These are phyloP conservation scores for Coelopa pilipes DNA, from an alignment of 2,888 invertebrate species.

Conservation along the genomic window DNA sequence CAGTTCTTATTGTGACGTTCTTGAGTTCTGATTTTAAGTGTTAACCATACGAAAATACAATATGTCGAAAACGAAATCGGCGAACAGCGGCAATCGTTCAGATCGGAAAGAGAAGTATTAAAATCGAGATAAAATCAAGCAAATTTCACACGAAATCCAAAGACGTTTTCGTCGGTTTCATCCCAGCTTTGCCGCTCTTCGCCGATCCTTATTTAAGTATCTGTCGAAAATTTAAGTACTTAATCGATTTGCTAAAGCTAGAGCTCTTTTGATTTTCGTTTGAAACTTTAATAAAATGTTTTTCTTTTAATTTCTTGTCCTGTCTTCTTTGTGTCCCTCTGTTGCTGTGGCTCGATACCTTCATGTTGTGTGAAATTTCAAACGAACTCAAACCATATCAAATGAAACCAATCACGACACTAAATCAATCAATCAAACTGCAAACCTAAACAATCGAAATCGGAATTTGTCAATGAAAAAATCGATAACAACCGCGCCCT, in stretches of 20 bases:
- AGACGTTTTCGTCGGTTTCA: background rate
- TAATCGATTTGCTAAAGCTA: conserved; percentile 6
- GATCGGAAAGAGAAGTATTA: background rate
- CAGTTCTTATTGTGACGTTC: background rate
- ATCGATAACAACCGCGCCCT: conserved; percentile 34
- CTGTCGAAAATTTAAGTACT: background rate
- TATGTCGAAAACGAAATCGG: background rate
- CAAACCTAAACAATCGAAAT: conserved; percentile 43
- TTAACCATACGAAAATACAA: background rate
- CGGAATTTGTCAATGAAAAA: conserved; percentile 37
- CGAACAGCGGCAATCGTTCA: background rate
- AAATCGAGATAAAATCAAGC: background rate
- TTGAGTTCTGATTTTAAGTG: conserved; percentile 9
- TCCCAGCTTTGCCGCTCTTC: background rate
- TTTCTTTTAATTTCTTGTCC: conserved; percentile 67
- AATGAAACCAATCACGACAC: conserved; percentile 42
- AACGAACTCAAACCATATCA: conserved; percentile 34
- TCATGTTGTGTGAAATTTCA: conserved; percentile 63
- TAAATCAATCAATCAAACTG: conserved; percentile 40
- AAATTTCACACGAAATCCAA: no score
- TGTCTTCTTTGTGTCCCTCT: conserved; percentile 67
- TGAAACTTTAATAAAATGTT: conserved; percentile 42
- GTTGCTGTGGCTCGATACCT: conserved; percentile 67
- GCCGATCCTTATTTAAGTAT: background rate
- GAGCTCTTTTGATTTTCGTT: conserved; percentile 5